Evolutionary conservation across 2,888 invertebrate species (phyloP).

Genomic region (Podotricha telesiphe): DNA sequence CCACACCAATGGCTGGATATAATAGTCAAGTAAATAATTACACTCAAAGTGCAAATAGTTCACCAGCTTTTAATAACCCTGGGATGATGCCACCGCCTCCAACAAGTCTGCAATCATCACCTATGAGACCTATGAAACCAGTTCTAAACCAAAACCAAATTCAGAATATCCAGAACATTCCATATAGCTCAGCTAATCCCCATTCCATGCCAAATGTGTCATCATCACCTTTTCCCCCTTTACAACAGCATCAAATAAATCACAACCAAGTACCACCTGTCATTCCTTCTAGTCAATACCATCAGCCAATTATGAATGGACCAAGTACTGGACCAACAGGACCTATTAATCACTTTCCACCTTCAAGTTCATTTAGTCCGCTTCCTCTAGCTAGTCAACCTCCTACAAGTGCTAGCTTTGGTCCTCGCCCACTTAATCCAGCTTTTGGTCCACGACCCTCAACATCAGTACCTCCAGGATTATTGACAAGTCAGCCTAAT

Average conservation of each 20-base stretch:
- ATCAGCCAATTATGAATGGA: constrained; percentile 69
- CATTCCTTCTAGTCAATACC: constrained; percentile 73
- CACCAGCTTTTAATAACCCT: constrained; percentile 75
- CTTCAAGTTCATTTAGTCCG: constrained; percentile 54
- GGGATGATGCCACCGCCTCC: constrained; percentile 61
- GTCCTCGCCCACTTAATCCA: constrained; percentile 46
- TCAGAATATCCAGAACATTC: constrained; percentile 56
- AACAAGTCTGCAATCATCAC: constrained; percentile 61
- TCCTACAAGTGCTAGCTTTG: constrained; percentile 50
- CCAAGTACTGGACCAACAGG: constrained; percentile 48
- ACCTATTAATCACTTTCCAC: constrained; percentile 52
- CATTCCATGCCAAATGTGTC: constrained; percentile 55
- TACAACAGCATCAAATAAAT: constrained; percentile 68
- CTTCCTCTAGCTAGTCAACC: constrained; percentile 49
- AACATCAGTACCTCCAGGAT: constrained; percentile 51
- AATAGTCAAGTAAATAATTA: constrained; percentile 65
- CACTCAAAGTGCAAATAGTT: constrained; percentile 71
- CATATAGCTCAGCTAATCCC: constrained; percentile 57
- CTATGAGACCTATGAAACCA: constrained; percentile 54
- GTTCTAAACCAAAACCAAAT: constrained; percentile 53
- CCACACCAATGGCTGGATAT: constrained; percentile 49
- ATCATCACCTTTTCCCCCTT: constrained; percentile 57
- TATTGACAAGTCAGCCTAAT: constrained; percentile 58
- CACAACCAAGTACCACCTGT: constrained; percentile 72
- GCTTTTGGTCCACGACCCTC: constrained; percentile 49